These are phyloP conservation scores for Noctua fimbriata DNA, from an alignment of 2,888 invertebrate genomes.

Conservation along the genomic window DNA sequence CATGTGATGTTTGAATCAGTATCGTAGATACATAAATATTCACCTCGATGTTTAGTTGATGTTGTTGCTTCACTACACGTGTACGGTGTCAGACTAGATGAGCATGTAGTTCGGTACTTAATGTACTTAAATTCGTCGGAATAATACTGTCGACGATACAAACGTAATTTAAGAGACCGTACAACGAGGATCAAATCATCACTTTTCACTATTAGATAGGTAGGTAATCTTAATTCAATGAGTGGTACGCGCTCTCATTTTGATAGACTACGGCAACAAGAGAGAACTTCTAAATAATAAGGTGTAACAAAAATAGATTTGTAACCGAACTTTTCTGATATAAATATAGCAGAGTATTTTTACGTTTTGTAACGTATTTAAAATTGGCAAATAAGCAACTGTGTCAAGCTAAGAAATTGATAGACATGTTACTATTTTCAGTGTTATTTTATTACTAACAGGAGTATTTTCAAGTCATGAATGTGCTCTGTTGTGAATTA, in stretches of 20 bases:
- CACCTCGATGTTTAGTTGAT: conserved; percentile 87
- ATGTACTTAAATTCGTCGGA: conserved; percentile 74
- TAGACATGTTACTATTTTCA: conserved; percentile 28
- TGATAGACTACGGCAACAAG: conserved; percentile 55
- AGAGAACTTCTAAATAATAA: conserved; percentile 57
- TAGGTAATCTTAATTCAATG: conserved; percentile 50
- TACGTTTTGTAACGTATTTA: conserved; percentile 56
- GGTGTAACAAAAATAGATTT: conserved; percentile 52
- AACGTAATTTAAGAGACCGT: conserved; percentile 75
- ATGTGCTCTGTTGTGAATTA: conserved; percentile 13
- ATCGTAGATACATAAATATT: conserved; percentile 61
- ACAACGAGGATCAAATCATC: conserved; percentile 69
- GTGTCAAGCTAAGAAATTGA: conserved; percentile 43
- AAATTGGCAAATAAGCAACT: conserved; percentile 44
- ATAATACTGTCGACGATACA: conserved; percentile 69
- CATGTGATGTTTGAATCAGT: conserved; percentile 48
- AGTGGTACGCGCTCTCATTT: conserved; percentile 35
- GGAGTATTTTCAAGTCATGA: conserved; percentile 11
- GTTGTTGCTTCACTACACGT: conserved; percentile 84
- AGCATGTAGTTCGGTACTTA: conserved; percentile 81
- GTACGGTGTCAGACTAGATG: conserved; percentile 82
- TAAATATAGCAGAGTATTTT: conserved; percentile 58
- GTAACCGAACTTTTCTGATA: conserved; percentile 56
- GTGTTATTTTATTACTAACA: conserved; percentile 23
- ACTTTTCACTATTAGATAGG: conserved; percentile 56